A percentile compares a stretch with the other conserved stretches of the same genome.
Conservation (phyloP, 2,888 invertebrate genomes). For the Cryptocheilus praepositus region DNA sequence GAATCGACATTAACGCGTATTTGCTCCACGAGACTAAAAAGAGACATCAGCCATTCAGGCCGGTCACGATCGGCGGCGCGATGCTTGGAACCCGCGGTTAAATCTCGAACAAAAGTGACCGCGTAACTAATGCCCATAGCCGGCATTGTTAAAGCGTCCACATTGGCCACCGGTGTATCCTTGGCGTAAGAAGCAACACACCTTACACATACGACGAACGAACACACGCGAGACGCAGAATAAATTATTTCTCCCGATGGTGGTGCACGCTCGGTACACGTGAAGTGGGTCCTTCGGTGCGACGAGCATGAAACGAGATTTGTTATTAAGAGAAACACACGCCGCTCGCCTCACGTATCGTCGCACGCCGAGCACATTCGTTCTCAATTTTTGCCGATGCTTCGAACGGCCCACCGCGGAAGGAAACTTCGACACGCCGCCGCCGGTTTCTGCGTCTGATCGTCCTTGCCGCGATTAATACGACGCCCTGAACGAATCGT, state of each 20-base stretch:
- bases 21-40: no score
- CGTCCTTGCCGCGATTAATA: no score
- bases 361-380: not conserved
- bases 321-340: slow-evolving; percentile 9
- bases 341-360: not conserved
- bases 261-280: not conserved
- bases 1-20: no score
- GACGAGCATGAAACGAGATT: slow-evolving; percentile 8
- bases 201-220: no score
- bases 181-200: not conserved
- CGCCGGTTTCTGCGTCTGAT: no score
- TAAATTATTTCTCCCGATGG: not conserved
- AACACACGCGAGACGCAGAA: not conserved
- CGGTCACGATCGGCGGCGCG: no score
- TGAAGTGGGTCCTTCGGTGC: not conserved
- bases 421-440: no score
- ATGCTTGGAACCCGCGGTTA: no score
- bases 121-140: not conserved
- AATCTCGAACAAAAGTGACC: not conserved
- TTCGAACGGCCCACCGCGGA: not conserved
- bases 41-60: no score
- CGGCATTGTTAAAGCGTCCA: not conserved
- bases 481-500: no score
- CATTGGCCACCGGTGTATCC: not conserved
- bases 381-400: not conserved